Evolutionary conservation across 2,113 vertebrate species (phyloP).

Genomic region (Aythya baeri): DNA sequence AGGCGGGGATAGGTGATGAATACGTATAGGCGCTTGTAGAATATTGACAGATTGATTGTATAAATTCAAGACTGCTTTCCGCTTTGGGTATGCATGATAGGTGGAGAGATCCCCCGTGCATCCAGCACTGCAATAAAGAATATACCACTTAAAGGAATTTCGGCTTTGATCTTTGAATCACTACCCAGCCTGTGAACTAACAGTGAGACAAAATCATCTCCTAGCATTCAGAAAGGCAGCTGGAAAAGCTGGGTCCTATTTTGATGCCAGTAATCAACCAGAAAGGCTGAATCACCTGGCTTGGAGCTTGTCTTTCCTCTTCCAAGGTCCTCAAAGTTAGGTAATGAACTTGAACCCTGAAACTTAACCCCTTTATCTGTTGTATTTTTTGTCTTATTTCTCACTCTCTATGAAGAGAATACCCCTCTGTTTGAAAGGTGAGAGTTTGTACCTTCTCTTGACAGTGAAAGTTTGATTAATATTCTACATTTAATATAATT

Average conservation of each 20-base stretch:
- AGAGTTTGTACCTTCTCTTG: background rate
- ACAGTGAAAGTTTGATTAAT: background rate
- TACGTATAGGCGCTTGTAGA: too few species aligned
- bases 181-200: background rate
- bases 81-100: too few species aligned
- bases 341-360: background rate
- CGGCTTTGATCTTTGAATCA: too few species aligned
- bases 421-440: background rate
- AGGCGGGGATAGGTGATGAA: too few species aligned
- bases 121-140: too few species aligned
- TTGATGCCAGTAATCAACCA: background rate
- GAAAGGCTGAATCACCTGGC: background rate
- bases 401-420: background rate
- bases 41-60: too few species aligned
- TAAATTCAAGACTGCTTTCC: too few species aligned
- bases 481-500: background rate
- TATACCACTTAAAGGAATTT: too few species aligned
- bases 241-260: background rate
- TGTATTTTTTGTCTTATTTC: background rate
- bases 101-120: too few species aligned
- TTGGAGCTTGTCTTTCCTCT: background rate
- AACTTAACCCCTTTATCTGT: background rate
- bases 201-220: background rate
- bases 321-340: background rate
- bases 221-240: background rate